These are phyloP conservation scores for Melipona bicolor DNA, from an alignment of 2,888 invertebrate species.

Conservation along the genomic window DNA sequence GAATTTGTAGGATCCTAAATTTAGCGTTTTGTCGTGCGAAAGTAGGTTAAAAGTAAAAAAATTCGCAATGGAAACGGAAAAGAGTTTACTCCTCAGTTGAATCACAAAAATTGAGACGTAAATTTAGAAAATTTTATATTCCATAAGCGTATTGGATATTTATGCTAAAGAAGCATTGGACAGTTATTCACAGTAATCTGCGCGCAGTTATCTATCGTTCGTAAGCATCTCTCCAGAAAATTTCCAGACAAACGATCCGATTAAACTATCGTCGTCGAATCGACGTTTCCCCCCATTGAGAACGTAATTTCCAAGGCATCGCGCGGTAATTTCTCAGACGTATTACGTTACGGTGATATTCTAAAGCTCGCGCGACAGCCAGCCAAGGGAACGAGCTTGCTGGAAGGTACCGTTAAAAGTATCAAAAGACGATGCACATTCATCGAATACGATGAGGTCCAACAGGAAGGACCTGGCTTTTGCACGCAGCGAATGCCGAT, in stretches of 20 bases:
- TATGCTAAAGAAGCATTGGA: not conserved
- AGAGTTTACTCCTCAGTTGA: too few relatives aligned
- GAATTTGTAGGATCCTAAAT: too few relatives aligned
- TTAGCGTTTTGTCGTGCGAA: too few relatives aligned
- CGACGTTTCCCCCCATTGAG: too few relatives aligned
- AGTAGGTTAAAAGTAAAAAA: too few relatives aligned
- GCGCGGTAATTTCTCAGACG: slow-evolving; percentile 12
- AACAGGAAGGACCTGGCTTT: slow-evolving; percentile 16
- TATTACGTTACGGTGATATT: slow-evolving; percentile 23
- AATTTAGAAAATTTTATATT: not conserved
- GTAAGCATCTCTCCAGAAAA: not conserved
- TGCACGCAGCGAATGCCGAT: slow-evolving; percentile 18
- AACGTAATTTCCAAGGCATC: not conserved
- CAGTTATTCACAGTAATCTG: not conserved
- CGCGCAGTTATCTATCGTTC: not conserved
- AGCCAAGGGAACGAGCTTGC: not conserved
- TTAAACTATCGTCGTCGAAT: not conserved
- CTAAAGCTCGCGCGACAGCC: slow-evolving; percentile 3
- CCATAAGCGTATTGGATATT: too few relatives aligned
- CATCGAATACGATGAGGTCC: slow-evolving; percentile 29
- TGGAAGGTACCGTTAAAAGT: slow-evolving; percentile 44
- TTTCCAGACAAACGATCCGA: not conserved
- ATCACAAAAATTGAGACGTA: not conserved
- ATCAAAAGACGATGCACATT: slow-evolving; percentile 44
- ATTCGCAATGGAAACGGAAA: too few relatives aligned